Percentiles rank a stretch among this genome's conserved stretches.
Conservation (phyloP, 1,140 invertebrate genomes). For the Magallana angulata region DNA sequence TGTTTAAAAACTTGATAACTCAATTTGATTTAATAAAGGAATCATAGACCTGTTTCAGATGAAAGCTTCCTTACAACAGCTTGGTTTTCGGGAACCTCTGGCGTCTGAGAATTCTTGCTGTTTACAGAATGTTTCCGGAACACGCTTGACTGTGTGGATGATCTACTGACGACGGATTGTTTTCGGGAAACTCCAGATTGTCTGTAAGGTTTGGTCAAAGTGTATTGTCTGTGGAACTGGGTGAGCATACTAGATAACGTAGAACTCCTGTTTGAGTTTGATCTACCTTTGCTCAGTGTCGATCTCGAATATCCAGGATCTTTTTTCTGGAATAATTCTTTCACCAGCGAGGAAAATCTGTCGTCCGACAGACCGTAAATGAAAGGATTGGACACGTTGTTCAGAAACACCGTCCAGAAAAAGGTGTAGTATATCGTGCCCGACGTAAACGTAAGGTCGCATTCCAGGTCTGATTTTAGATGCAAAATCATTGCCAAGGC, state of each 20-base stretch:
- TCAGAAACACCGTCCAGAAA: conserved; percentile 51
- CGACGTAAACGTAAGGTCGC: conserved; percentile 20
- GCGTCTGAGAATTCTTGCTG: background rate
- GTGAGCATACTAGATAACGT: background rate
- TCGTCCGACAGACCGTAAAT: conserved; percentile 56
- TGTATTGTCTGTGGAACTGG: background rate
- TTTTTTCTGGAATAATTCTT: background rate
- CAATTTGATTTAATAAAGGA: no score
- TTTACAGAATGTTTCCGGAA: background rate
- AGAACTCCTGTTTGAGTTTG: conserved; percentile 10
- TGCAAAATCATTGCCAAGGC: conserved; percentile 45
- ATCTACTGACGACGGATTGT: background rate
- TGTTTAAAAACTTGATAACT: no score
- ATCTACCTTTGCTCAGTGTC: background rate
- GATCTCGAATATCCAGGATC: background rate
- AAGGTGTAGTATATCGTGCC: conserved; percentile 52
- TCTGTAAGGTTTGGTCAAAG: background rate
- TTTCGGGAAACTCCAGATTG: background rate
- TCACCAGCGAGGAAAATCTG: conserved; percentile 36
- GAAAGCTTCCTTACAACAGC: background rate
- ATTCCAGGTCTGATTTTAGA: conserved; percentile 43
- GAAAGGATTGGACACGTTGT: conserved; percentile 52
- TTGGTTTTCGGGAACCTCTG: background rate
- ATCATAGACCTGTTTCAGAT: background rate
- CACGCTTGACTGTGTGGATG: background rate